A percentile compares a stretch with the other conserved stretches of the same genome.
phyloP scores from a whole-genome alignment of 2,797 vertebrate species.

The Ptychobarbus kaznakovi region DNA sequence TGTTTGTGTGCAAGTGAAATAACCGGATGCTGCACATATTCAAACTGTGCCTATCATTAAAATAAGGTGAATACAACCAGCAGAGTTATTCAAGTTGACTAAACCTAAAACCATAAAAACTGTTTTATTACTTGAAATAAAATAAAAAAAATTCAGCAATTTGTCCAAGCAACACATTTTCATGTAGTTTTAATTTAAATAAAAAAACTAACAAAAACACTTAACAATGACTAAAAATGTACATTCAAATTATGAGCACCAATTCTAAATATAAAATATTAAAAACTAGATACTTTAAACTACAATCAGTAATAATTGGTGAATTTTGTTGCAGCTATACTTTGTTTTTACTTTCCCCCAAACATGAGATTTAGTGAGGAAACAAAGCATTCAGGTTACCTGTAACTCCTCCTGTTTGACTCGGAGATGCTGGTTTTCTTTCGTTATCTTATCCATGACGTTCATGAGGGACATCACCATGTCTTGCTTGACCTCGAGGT shows the following conservation, averaged over 20 bases:
- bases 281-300: no score
- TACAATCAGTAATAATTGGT: constrained; percentile 13
- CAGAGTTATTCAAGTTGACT: background rate
- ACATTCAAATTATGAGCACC: background rate
- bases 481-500: constrained; percentile 67
- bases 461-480: constrained; percentile 68
- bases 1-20: no score
- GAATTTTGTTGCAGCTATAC: constrained; percentile 55
- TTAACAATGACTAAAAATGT: background rate
- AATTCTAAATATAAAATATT: background rate
- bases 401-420: constrained; percentile 69
- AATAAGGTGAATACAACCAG: no score
- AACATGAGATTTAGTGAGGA: background rate
- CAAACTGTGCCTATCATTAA: no score
- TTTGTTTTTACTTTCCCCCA: background rate
- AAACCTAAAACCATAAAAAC: background rate
- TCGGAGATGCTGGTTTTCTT: constrained; percentile 76
- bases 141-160: background rate
- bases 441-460: constrained; percentile 72
- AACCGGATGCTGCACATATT: no score
- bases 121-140: background rate
- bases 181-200: background rate
- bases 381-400: constrained; percentile 65
- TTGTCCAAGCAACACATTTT: background rate
- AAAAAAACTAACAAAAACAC: background rate